Evolutionary conservation across 2,113 vertebrate genomes (phyloP), one percentile per base, ranked within the genome.

Genomic region (Ophiodon elongatus): DNA sequence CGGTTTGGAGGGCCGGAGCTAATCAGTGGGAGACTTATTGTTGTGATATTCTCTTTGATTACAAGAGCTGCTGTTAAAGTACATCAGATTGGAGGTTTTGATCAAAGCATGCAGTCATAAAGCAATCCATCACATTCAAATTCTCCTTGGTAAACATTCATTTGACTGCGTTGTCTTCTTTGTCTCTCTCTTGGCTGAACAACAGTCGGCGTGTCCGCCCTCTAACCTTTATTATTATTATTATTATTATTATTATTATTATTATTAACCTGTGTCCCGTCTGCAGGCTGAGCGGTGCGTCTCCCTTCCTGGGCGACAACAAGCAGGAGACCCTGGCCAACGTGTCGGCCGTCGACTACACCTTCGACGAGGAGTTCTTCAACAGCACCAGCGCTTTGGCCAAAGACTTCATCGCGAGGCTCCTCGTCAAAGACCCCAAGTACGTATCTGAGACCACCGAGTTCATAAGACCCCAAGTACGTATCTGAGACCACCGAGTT

Each of bases 401-500:
- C 96, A 99, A 98, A 97, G 97, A 99, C 91, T 99, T 99, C 86
- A 99, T 99, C 80, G 90, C 93, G 73, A 96, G 96, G 80, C 97
- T 99, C 74, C 96, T 99, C 31, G 93, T 99, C 88, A 99, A 99
- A 94, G 98, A 99, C 88, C 98, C 98, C 89, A 99, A 99, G 98
- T 99, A 94, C 87, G 97, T 73, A 0, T 27, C 14, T 57, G 5
- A 50, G 47, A 50, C 45, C n/a, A n/a, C n/a, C n/a, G n/a, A n/a
- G n/a, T n/a, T n/a, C n/a, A n/a, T n/a, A 99, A 94, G 98, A 99
- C 88, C 98, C 98, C 89, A 99, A 99, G 98, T 99, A 94, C 87
- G 97, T 73, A 0, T 27, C 14, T 57, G 5, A n/a, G n/a, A n/a
- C n/a, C n/a, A n/a, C n/a, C n/a, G n/a, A n/a, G n/a, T n/a, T n/a